Evolutionary conservation across 2,888 invertebrate genomes (phyloP).

Genomic region (Hyles lineata): DNA sequence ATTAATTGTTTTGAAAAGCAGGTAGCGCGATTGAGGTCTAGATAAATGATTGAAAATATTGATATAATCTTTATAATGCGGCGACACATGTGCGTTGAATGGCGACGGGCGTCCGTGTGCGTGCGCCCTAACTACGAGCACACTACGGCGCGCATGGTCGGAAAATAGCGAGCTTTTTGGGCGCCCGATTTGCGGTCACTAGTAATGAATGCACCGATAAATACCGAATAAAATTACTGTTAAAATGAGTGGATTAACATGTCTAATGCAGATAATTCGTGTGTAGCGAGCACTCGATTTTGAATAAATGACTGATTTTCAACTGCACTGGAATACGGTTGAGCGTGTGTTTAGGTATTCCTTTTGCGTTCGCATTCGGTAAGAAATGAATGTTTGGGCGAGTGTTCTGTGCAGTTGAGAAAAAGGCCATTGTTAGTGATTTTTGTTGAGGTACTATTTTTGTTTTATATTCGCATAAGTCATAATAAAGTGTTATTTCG

Average conservation of each 20-base stretch:
- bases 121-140: conserved; percentile 48
- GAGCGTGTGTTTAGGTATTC: conserved; percentile 38
- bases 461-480: too few species aligned
- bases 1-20: conserved; percentile 26
- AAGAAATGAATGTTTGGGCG: neutral
- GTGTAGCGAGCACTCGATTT: conserved; percentile 73
- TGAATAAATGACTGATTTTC: conserved; percentile 78
- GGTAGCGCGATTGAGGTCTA: conserved; percentile 24
- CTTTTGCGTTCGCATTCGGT: conserved; percentile 19
- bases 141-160: conserved; percentile 50
- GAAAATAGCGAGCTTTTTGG: conserved; percentile 83
- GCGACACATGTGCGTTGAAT: conserved; percentile 29
- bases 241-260: conserved; percentile 85
- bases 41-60: conserved; percentile 29
- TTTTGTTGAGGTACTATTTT: neutral
- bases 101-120: conserved; percentile 31
- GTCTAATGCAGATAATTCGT: conserved; percentile 84
- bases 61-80: conserved; percentile 30
- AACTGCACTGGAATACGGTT: conserved; percentile 42
- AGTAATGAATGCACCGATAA: conserved; percentile 85
- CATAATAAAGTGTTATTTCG: too few species aligned
- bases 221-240: conserved; percentile 85
- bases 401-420: neutral
- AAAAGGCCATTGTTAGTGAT: neutral
- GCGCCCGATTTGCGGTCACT: conserved; percentile 81